Conservation (phyloP, 92 coral and sea anemone genomes). For the Virgularia gustaviana region DNA sequence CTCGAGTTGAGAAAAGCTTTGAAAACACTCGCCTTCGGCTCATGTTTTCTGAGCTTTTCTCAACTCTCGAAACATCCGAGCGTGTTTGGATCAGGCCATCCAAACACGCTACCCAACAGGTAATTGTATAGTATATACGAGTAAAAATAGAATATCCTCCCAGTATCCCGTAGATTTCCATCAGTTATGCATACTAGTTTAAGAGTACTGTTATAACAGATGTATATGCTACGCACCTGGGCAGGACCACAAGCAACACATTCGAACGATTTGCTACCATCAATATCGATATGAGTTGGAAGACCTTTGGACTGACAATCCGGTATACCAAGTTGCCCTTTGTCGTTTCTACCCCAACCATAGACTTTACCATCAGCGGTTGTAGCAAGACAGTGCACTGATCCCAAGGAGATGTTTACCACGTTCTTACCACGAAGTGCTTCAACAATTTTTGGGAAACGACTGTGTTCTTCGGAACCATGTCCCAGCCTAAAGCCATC, state of each 20-base stretch:
- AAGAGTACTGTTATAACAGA: neutral
- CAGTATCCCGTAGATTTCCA: too few species aligned
- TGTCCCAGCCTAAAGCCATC: slow-evolving; percentile 93
- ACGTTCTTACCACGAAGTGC: slow-evolving; percentile 71
- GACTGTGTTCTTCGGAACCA: slow-evolving; percentile 83
- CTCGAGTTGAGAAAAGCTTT: too few species aligned
- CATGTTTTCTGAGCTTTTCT: too few species aligned
- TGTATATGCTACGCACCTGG: slow-evolving; percentile 56
- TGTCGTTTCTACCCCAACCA: slow-evolving; percentile 97
- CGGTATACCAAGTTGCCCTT: slow-evolving; percentile 94
- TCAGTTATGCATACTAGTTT: too few species aligned
- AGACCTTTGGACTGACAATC: slow-evolving; percentile 55
- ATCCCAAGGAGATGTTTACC: slow-evolving; percentile 85
- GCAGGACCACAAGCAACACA: slow-evolving; percentile 97
- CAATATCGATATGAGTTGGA: slow-evolving; percentile 65
- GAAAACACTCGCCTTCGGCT: too few species aligned
- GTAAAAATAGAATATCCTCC: neutral
- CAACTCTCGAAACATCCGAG: too few species aligned
- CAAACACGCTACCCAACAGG: too few species aligned
- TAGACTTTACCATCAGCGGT: slow-evolving; percentile 87
- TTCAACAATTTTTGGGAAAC: slow-evolving; percentile 80
- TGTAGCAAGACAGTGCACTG: slow-evolving; percentile 86
- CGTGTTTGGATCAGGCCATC: too few species aligned
- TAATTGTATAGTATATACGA: too few species aligned
- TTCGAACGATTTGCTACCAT: slow-evolving; percentile 66